phyloP scores from a whole-genome alignment of 2,797 vertebrate genomes.

The Hephaestus fuliginosus region DNA sequence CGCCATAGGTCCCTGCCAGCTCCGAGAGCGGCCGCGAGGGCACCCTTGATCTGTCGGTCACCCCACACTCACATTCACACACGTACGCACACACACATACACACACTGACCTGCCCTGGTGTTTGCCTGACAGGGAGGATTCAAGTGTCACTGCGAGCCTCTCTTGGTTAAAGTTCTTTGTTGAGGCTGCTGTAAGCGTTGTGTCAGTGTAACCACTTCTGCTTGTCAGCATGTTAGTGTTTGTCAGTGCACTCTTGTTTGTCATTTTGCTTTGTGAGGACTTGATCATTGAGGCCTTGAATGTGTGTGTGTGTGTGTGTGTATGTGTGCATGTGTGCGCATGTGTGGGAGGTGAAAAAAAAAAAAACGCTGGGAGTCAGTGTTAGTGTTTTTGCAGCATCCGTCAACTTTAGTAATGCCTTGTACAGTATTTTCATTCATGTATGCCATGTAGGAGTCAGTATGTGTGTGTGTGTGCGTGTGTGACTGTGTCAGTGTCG shows the following conservation, averaged over 20 bases:
- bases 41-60: slow-evolving; percentile 61
- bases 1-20: slow-evolving; percentile 47
- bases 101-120: slow-evolving; percentile 3
- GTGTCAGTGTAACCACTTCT: slow-evolving; percentile 45
- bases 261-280: slow-evolving; percentile 51
- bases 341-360: background rate
- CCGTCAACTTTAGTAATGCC: slow-evolving; percentile 59
- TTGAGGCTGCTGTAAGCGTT: slow-evolving; percentile 36
- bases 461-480: slow-evolving; percentile 23
- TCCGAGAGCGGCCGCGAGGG: slow-evolving; percentile 19
- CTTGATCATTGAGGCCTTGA: slow-evolving; percentile 43
- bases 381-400: slow-evolving; percentile 42
- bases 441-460: slow-evolving; percentile 57
- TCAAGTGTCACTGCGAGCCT: slow-evolving; percentile 30
- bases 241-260: slow-evolving; percentile 54
- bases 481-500: slow-evolving; percentile 50
- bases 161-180: slow-evolving; percentile 38
- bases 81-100: background rate
- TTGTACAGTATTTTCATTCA: slow-evolving; percentile 59
- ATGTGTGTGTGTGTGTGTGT: slow-evolving; percentile 14
- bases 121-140: slow-evolving; percentile 47
- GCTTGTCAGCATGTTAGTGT: slow-evolving; percentile 53
- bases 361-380: slow-evolving; percentile 18
- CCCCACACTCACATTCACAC: background rate
- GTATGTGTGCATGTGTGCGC: slow-evolving; percentile 17